Base-by-base conservation (phyloP, 1,140 invertebrate species). In the Apolygus lucorum region DNA sequence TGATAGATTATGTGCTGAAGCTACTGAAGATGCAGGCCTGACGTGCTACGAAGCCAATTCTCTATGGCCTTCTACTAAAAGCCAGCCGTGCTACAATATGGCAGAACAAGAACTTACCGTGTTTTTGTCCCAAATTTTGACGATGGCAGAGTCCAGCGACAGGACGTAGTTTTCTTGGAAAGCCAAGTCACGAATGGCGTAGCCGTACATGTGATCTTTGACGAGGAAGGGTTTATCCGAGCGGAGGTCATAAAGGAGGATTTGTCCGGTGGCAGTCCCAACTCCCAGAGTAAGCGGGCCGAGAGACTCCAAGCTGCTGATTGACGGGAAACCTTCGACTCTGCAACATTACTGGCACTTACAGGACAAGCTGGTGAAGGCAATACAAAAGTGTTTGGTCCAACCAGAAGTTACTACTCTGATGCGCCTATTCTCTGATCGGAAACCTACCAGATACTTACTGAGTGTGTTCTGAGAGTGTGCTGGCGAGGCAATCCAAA, bases 61-160 rank as follows among this genome's bases (percentile, higher is more conserved):
- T n/a, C n/a, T n/a, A n/a, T n/a, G n/a, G n/a, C n/a, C n/a, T n/a
- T n/a, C n/a, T n/a, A n/a, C n/a, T n/a, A n/a, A n/a, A n/a, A n/a
- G n/a, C n/a, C n/a, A n/a, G n/a, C n/a, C n/a, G n/a, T n/a, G n/a
- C n/a, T n/a, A n/a, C n/a, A n/a, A n/a, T n/a, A n/a, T n/a, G n/a
- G n/a, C n/a, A n/a, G n/a, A n/a, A n/a, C n/a, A n/a, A n/a, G n/a
- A 22, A 25, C 83, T 85, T 85, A 95, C 92, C 68, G 84, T 89
- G 77, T 94, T 85, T 78, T 90, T 88, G 74, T 98, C 86, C 96
- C 97, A 99, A 74, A 99, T 88, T 82, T 98, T 98, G 0, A 99
- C 80, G 26, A 95, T 88, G 73, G 90, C 90, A 70, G 85, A 83
- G 80, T 99, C 96, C 88, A 98, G 89, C 8, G 95, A 96, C 72